phyloP scores from a whole-genome alignment of 2,113 vertebrate species.

The Xiphias gladius region DNA sequence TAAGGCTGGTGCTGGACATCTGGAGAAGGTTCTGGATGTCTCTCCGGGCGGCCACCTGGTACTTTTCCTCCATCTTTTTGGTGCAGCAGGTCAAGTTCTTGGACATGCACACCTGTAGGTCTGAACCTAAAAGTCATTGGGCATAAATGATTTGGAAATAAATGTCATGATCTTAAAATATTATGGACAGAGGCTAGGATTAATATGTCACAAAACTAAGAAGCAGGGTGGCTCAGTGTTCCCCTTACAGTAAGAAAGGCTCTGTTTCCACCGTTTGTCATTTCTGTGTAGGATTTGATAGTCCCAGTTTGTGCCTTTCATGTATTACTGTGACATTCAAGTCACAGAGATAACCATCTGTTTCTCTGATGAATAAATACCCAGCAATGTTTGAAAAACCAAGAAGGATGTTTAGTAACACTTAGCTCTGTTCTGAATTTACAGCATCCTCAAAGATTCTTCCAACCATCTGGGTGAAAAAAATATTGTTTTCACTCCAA shows the following conservation, averaged over 20 bases:
- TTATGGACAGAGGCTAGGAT: not conserved
- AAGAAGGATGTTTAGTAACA: not conserved
- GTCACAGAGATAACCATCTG: not conserved
- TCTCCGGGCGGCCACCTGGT: slow-evolving; percentile 85
- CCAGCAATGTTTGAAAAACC: not conserved
- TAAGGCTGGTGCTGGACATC: slow-evolving; percentile 86
- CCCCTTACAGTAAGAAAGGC: not conserved
- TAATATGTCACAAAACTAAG: not conserved
- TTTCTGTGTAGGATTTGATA: not conserved
- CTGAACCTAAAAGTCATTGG: slow-evolving; percentile 79
- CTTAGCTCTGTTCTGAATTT: not conserved
- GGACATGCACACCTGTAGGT: slow-evolving; percentile 90
- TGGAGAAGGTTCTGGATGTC: slow-evolving; percentile 90
- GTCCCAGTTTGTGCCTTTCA: not conserved
- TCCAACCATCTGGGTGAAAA: not conserved
- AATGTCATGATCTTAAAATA: slow-evolving; percentile 14
- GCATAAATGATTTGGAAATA: not conserved
- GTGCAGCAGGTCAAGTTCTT: slow-evolving; percentile 90
- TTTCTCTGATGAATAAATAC: not conserved
- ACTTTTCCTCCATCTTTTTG: slow-evolving; percentile 91
- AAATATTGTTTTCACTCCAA: not conserved
- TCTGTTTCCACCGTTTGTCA: not conserved
- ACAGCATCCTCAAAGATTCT: not conserved
- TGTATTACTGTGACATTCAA: not conserved
- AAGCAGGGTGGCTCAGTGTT: not conserved